Evolutionary conservation across 2,888 invertebrate genomes (phyloP).

Genomic region (Diarsia mendica): DNA sequence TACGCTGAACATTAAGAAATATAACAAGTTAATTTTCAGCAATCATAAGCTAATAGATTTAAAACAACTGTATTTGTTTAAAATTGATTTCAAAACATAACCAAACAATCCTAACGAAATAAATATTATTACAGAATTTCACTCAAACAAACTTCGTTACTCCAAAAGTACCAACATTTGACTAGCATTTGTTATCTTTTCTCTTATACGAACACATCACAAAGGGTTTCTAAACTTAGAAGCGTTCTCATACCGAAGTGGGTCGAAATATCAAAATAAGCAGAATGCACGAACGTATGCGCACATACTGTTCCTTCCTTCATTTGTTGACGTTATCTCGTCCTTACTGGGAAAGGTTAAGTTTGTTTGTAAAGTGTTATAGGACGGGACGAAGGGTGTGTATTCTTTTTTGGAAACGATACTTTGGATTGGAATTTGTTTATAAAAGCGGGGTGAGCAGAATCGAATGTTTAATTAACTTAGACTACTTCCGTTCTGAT

Average conservation of each 20-base stretch:
- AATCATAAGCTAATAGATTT: neutral
- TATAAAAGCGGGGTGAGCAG: neutral
- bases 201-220: slow-evolving; percentile 53
- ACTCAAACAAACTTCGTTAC: slow-evolving; percentile 20
- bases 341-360: slow-evolving; percentile 62
- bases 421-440: slow-evolving; percentile 8
- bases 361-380: slow-evolving; percentile 59
- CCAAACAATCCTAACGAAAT: neutral
- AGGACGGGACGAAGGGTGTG: slow-evolving; percentile 21
- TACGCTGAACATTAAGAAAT: neutral
- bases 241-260: slow-evolving; percentile 55
- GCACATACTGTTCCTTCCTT: slow-evolving; percentile 49
- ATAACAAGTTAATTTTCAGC: neutral
- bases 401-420: slow-evolving; percentile 29
- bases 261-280: slow-evolving; percentile 65
- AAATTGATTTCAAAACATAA: neutral
- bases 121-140: slow-evolving; percentile 38
- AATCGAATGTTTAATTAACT: neutral
- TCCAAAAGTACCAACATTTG: slow-evolving; percentile 17
- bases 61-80: neutral
- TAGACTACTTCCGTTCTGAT: neutral
- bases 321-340: slow-evolving; percentile 62
- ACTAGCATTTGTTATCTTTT: slow-evolving; percentile 44
- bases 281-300: slow-evolving; percentile 54
- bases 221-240: slow-evolving; percentile 47